These are phyloP conservation scores for Pao palembangensis DNA, from an alignment of 2,113 vertebrate species.

Conservation along the genomic window DNA sequence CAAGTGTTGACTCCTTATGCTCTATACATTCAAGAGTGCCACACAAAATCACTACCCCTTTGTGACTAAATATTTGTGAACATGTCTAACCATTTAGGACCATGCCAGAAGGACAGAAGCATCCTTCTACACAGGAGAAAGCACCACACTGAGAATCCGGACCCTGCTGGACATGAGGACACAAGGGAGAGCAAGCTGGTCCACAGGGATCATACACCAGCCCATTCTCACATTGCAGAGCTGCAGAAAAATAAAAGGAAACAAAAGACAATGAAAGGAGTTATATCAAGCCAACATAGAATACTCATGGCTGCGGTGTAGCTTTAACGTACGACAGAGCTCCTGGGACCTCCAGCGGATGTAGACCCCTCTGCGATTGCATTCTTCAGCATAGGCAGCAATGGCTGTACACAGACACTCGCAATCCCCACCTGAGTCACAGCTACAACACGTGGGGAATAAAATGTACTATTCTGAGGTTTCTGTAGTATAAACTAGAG, in stretches of 20 bases:
- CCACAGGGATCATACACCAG: conserved; percentile 84
- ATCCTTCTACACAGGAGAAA: conserved; percentile 84
- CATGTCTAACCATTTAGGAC: conserved; percentile 73
- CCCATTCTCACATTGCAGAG: conserved; percentile 86
- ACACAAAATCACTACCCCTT: no score
- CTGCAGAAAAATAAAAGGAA: conserved; percentile 53
- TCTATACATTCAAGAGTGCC: not conserved
- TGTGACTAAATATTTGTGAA: not conserved
- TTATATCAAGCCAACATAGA: not conserved
- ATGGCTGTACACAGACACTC: conserved; percentile 90
- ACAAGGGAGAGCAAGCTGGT: conserved; percentile 76
- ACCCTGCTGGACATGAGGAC: conserved; percentile 58
- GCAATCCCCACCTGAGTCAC: conserved; percentile 85
- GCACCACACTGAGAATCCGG: conserved; percentile 68
- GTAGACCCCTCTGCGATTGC: conserved; percentile 73
- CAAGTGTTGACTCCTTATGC: no score
- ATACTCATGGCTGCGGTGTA: not conserved
- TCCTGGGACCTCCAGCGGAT: conserved; percentile 88
- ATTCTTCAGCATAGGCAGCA: conserved; percentile 83
- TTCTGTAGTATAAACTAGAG: not conserved
- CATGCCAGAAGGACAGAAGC: conserved; percentile 82
- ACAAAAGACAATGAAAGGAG: not conserved
- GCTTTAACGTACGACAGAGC: conserved; percentile 80
- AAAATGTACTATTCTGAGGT: not conserved
- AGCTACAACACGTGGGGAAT: conserved; percentile 49